Conservation (phyloP, 2,797 vertebrate genomes). For the Valencia hispanica region DNA sequence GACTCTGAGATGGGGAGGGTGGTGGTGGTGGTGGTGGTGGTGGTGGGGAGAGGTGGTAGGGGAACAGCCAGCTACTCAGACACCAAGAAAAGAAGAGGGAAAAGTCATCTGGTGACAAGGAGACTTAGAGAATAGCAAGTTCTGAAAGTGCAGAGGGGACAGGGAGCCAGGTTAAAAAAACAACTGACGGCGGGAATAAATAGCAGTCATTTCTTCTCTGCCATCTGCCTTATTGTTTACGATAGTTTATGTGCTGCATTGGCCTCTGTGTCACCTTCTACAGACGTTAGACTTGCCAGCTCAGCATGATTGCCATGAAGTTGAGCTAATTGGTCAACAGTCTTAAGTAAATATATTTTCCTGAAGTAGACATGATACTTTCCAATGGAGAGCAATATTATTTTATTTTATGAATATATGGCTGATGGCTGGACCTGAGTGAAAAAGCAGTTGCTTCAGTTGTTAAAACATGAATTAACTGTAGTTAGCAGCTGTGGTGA, state of each 20-base stretch:
- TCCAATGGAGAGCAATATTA: not conserved
- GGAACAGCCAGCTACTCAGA: conserved; percentile 58
- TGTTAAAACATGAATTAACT: no score
- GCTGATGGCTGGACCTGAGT: no score
- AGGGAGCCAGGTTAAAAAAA: conserved; percentile 55
- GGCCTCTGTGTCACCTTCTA: conserved; percentile 67
- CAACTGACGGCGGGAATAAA: conserved; percentile 66
- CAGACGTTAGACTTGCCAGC: conserved; percentile 44
- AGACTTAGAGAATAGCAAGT: conserved; percentile 71
- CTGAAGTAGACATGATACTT: not conserved
- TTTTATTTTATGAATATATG: not conserved
- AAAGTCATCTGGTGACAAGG: conserved; percentile 71
- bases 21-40: not conserved
- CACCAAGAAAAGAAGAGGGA: conserved; percentile 53
- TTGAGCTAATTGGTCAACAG: conserved; percentile 48
- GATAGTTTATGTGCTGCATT: conserved; percentile 60
- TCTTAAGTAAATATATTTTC: conserved; percentile 28
- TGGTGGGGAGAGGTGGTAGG: conserved; percentile 3
- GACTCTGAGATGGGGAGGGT: conserved; percentile 50
- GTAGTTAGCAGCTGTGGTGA: no score
- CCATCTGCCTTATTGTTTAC: conserved; percentile 70
- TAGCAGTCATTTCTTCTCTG: conserved; percentile 71
- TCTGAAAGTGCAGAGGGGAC: conserved; percentile 67
- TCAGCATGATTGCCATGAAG: conserved; percentile 53
- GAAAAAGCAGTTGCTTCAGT: no score